Conservation (phyloP, 2,113 vertebrate species). For the Neogale vison region DNA sequence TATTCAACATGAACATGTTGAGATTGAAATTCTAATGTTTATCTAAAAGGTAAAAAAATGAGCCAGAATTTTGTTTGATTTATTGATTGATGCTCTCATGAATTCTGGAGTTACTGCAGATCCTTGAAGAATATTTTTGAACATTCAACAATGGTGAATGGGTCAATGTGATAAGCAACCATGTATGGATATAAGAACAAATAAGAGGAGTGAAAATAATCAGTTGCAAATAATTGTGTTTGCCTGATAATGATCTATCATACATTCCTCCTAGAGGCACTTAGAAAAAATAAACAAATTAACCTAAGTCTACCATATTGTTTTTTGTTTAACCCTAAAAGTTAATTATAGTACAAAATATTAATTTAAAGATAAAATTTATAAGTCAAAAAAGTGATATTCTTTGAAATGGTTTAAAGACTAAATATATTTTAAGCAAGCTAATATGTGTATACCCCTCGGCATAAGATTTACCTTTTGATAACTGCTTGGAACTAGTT, state of each 20-base stretch:
- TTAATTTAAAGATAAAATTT: neutral
- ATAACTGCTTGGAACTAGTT: neutral
- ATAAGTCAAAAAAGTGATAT: neutral
- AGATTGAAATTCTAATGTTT: neutral
- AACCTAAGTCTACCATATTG: neutral
- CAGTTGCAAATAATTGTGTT: neutral
- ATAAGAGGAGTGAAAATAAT: neutral
- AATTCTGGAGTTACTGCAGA: neutral
- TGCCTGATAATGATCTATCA: neutral
- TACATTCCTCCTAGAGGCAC: neutral
- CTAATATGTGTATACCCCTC: neutral
- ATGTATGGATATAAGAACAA: neutral
- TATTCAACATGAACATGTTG: neutral
- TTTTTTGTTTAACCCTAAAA: neutral
- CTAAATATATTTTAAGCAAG: rapidly evolving
- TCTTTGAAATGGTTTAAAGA: neutral
- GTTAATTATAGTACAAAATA: neutral
- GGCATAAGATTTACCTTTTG: neutral
- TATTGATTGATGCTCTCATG: neutral
- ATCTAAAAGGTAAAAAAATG: neutral
- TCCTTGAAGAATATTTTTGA: neutral
- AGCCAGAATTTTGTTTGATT: neutral
- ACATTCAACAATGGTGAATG: neutral
- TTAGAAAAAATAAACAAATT: neutral
- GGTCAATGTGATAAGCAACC: neutral